Conservation (phyloP, 2,888 invertebrate species). For the Cephus pulcher region DNA sequence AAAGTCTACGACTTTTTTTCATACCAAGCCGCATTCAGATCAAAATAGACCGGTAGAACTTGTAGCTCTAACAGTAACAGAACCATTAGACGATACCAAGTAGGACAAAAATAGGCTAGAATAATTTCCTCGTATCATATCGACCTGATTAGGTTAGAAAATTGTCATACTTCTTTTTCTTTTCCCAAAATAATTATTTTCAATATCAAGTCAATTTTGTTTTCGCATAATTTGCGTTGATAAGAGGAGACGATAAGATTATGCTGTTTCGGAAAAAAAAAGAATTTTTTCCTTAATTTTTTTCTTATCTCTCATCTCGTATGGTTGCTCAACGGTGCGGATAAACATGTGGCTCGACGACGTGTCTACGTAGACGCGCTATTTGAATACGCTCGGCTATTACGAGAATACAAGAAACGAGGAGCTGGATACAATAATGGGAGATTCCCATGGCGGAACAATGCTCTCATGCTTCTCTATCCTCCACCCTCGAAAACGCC, state of each 20-base stretch:
- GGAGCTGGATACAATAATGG: conserved; percentile 62
- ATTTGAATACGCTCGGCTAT: conserved; percentile 59
- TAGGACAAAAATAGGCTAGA: background rate
- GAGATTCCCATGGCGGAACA: conserved; percentile 63
- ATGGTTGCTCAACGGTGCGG: conserved; percentile 53
- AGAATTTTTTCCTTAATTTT: too few relatives aligned
- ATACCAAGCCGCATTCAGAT: background rate
- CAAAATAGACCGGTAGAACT: background rate
- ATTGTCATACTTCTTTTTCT: background rate
- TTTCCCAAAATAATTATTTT: background rate
- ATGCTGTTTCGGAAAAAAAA: too few relatives aligned
- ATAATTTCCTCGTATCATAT: background rate
- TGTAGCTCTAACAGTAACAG: background rate
- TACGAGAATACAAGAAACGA: conserved; percentile 62
- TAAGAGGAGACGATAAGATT: background rate
- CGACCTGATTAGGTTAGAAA: background rate
- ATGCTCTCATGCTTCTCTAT: conserved; percentile 38
- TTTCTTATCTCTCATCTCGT: background rate
- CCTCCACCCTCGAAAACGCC: conserved; percentile 26
- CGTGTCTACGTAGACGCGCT: conserved; percentile 17
- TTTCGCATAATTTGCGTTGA: background rate
- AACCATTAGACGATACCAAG: background rate
- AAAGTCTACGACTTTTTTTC: background rate
- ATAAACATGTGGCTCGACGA: conserved; percentile 43
- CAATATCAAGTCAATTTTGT: background rate